Percentiles rank a stretch among this genome's conserved stretches.
Conservation (phyloP, 2,888 invertebrate species). For the Spialia ferax region DNA sequence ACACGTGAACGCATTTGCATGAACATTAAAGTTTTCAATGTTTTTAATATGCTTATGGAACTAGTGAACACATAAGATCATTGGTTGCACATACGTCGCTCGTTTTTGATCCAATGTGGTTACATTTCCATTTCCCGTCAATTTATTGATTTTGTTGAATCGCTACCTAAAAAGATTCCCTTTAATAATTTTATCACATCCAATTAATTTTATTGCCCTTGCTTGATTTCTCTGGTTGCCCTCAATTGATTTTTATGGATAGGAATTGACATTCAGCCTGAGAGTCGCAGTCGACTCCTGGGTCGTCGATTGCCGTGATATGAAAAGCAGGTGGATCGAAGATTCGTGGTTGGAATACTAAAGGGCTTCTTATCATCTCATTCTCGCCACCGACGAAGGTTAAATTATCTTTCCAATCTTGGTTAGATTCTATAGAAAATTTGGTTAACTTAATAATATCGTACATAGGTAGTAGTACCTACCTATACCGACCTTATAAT, state of each 20-base stretch:
- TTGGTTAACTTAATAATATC: neutral
- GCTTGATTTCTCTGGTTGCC: slow-evolving; percentile 46
- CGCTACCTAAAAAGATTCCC: too few relatives aligned
- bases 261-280: slow-evolving; percentile 78
- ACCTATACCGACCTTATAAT: too few relatives aligned
- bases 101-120: too few relatives aligned
- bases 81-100: too few relatives aligned
- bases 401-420: slow-evolving; percentile 66
- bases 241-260: slow-evolving; percentile 83
- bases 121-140: too few relatives aligned
- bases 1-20: too few relatives aligned
- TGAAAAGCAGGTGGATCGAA: slow-evolving; percentile 84
- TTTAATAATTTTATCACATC: neutral
- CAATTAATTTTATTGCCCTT: neutral
- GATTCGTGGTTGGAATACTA: slow-evolving; percentile 77
- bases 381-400: slow-evolving; percentile 70
- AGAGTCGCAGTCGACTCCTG: slow-evolving; percentile 66
- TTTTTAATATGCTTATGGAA: too few relatives aligned
- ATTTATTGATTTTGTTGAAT: too few relatives aligned
- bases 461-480: too few relatives aligned
- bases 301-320: slow-evolving; percentile 83
- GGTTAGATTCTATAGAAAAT: slow-evolving; percentile 12
- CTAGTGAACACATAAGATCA: too few relatives aligned
- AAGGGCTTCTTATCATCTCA: slow-evolving; percentile 79
- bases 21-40: too few relatives aligned